Evolutionary conservation across 2,113 vertebrate species (phyloP).

Genomic region (Capra hircus): DNA sequence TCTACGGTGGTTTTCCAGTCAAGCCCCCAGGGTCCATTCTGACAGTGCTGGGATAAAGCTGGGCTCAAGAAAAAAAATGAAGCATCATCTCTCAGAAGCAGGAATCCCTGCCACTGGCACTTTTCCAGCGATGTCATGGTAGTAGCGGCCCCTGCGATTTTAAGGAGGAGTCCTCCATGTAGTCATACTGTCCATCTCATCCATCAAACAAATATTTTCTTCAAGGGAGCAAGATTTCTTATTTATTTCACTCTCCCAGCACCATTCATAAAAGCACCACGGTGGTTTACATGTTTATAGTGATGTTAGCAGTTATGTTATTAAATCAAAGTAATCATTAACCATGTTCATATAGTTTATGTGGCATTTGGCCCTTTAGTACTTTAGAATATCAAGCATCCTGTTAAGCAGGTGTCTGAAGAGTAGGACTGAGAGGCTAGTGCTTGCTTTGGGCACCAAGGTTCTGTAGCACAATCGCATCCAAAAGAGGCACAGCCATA

Average conservation of each 20-base stretch:
- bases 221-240: not conserved
- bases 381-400: not conserved
- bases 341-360: not conserved
- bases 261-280: not conserved
- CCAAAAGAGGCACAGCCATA: not conserved
- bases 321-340: not conserved
- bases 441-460: not conserved
- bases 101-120: not conserved
- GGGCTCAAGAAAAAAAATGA: not conserved
- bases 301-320: not conserved
- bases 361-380: not conserved
- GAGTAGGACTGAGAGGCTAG: not conserved
- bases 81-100: not conserved
- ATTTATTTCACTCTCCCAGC: not conserved
- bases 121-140: not conserved
- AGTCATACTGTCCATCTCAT: not conserved
- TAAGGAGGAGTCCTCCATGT: not conserved
- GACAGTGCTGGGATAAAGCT: not conserved
- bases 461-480: accelerated
- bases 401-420: not conserved
- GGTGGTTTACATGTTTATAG: not conserved
- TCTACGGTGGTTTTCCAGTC: constrained; percentile 22
- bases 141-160: not conserved
- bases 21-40: not conserved
- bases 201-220: not conserved